Evolutionary conservation across 2,888 invertebrate species (phyloP), one percentile per base, ranked within the genome.

Genomic region (Andrena marginata): DNA sequence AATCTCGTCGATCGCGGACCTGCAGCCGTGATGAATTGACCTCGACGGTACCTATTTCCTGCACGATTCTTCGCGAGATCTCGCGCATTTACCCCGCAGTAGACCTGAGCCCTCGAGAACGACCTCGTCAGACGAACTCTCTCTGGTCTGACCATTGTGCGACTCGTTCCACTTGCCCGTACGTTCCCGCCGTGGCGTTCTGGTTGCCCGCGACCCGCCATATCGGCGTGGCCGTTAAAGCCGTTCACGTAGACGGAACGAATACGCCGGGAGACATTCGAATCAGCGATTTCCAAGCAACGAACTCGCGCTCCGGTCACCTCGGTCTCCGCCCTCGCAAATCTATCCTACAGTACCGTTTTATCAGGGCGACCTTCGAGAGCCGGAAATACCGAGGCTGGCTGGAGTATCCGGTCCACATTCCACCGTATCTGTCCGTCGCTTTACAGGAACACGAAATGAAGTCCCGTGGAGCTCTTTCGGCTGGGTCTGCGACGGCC

Each of bases 241-340:
- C 49, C 73, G 73, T 83, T 60, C 83, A 54, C 69, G 51, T 72
- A 62, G 48, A 54, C 75, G 54, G 26, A 51, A 62, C 56, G 84
- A 77, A 42, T 77, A 73, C 20, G 62, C 77, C 82, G 82, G 82
- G 75, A 75, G 71, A 84, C 84, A 71, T 71, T 75, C 79, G 79
- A 64, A 75, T 79, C 84, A 84, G 84, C 84, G 84, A 84, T 84
- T 75, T 84, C 79, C 56, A 31, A 62, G 60, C 73, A 16, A 67
- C 64, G 56, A 54, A 64, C 51, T 65, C 13, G 68, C 82, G 72
- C 77, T 77, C 83, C 70, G 82, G 77, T 82, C 82, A 62, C 74
- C 67, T 33, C 67, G 49, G 42, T 70, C 65, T 13, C 35, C 10
- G 65, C 48, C 48, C 51, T 54, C 60, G 72, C 79, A 56, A 69